These are phyloP conservation scores for Drosophila varians DNA, from an alignment of 1,140 invertebrate species.

Conservation along the genomic window DNA sequence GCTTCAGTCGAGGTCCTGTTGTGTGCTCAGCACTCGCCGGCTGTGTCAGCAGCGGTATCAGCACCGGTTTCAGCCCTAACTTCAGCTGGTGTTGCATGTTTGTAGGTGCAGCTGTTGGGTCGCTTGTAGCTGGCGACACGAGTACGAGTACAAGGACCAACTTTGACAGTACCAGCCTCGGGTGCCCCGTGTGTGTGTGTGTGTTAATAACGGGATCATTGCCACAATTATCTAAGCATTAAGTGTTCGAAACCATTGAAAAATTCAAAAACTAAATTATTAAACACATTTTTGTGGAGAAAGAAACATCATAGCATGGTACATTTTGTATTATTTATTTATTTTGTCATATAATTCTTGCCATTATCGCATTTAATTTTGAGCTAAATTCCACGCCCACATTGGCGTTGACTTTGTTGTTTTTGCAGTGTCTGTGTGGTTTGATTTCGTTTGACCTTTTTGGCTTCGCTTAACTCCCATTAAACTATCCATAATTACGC, in stretches of 20 bases:
- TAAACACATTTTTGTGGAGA: neutral
- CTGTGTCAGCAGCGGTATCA: constrained; percentile 38
- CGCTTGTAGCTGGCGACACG: constrained; percentile 21
- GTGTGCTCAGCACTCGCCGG: constrained; percentile 33
- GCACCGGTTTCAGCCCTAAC: constrained; percentile 17
- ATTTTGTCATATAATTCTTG: constrained; percentile 78
- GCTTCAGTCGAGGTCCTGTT: constrained; percentile 10
- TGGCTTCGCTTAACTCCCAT: constrained; percentile 62
- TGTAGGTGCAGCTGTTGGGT: constrained; percentile 48
- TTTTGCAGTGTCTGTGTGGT: constrained; percentile 56
- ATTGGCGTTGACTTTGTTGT: constrained; percentile 51
- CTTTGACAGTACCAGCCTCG: constrained; percentile 21
- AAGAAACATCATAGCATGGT: constrained; percentile 8
- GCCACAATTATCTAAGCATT: constrained; percentile 51
- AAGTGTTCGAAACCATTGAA: neutral
- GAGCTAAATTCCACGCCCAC: constrained; percentile 70
- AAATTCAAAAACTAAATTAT: neutral
- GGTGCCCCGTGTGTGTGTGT: constrained; percentile 12
- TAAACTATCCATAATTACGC: constrained; percentile 68
- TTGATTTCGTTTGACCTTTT: constrained; percentile 63
- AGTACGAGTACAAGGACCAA: constrained; percentile 37
- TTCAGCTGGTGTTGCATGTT: constrained; percentile 34
- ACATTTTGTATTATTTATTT: constrained; percentile 64
- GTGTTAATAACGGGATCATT: constrained; percentile 45
- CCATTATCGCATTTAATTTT: constrained; percentile 70